phyloP scores from a whole-genome alignment of 2,113 vertebrate species.

The Peromyscus polionotus region DNA sequence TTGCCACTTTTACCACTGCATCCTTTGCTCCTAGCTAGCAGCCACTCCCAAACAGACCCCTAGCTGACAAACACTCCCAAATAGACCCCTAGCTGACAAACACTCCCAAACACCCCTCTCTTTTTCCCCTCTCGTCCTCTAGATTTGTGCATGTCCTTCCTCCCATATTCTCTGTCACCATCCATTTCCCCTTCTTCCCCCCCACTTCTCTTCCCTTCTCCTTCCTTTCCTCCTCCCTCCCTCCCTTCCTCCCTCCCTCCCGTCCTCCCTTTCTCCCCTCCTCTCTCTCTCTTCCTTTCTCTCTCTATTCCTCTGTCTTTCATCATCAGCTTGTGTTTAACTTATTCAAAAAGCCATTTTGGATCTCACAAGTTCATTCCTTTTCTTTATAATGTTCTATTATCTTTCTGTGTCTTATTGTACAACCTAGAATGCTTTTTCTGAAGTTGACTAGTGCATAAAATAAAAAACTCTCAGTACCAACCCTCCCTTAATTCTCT shows the following conservation, averaged over 20 bases:
- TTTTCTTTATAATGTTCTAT: not conserved
- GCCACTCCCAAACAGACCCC: not conserved
- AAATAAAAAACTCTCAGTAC: not conserved
- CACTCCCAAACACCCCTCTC: not conserved
- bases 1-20: not conserved
- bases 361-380: not conserved
- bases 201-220: too few species aligned
- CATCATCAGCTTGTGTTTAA: not conserved
- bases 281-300: not conserved
- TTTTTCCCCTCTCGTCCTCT: not conserved
- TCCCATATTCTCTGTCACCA: not conserved
- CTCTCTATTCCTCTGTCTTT: not conserved
- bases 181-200: not conserved
- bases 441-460: not conserved
- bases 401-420: not conserved
- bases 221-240: too few species aligned
- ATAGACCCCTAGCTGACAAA: too few species aligned
- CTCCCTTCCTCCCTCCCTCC: accelerated
- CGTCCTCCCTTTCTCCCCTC: accelerated
- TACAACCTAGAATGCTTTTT: not conserved
- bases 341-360: not conserved
- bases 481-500: not conserved
- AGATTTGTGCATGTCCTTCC: not conserved
- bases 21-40: not conserved
- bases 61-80: not conserved